Evolutionary conservation across 1,140 invertebrate genomes (phyloP).

Genomic region (Drosophila prosaltans): DNA sequence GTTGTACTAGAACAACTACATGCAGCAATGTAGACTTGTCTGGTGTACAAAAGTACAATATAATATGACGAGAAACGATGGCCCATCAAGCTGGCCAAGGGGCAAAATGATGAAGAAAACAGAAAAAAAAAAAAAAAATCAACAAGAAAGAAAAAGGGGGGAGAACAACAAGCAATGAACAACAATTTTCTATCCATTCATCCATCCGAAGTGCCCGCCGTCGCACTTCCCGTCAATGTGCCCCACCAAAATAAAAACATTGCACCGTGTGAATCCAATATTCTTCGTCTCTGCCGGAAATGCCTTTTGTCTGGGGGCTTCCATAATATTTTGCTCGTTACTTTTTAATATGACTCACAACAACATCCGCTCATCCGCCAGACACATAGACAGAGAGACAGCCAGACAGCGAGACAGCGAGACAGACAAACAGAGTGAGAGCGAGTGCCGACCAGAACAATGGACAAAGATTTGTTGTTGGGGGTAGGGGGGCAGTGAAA

Average conservation of each 20-base stretch:
- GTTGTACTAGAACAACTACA: constrained; percentile 26
- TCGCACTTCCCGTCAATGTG: constrained; percentile 14
- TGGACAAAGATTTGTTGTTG: background rate
- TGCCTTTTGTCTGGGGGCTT: constrained; percentile 73
- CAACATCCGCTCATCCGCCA: constrained; percentile 65
- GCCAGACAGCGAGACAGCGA: constrained; percentile 31
- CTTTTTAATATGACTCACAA: constrained; percentile 79
- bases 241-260: constrained; percentile 45
- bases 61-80: constrained; percentile 57
- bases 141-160: constrained; percentile 8
- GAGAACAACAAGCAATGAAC: constrained; percentile 54
- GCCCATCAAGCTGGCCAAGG: constrained; percentile 33
- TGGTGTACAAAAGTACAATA: constrained; percentile 68
- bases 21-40: constrained; percentile 78
- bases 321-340: constrained; percentile 81
- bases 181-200: constrained; percentile 41
- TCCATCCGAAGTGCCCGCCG: no score
- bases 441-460: constrained; percentile 23
- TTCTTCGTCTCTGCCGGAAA: constrained; percentile 62
- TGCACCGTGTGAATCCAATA: constrained; percentile 77
- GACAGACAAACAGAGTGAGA: constrained; percentile 11
- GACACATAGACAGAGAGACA: constrained; percentile 42
- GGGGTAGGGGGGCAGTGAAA: background rate
- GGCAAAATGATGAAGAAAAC: constrained; percentile 15
- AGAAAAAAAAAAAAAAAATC: constrained; percentile 17